Conservation (phyloP, 2,797 vertebrate species). For the Microctenopoma lineatum region DNA sequence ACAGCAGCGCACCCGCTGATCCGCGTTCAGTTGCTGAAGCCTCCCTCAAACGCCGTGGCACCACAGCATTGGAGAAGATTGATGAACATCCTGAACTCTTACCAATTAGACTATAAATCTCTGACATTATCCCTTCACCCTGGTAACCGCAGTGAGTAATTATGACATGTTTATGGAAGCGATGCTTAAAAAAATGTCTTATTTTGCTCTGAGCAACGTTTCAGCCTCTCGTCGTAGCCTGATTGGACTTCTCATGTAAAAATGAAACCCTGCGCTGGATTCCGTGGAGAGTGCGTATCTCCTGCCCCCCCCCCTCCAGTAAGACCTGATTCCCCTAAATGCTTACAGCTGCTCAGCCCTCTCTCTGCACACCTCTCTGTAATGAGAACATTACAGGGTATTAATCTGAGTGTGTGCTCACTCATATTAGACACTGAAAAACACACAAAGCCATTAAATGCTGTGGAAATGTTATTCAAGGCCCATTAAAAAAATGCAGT, state of each 20-base stretch:
- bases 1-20: conserved; percentile 69
- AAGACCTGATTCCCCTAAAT: conserved; percentile 39
- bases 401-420: conserved; percentile 67
- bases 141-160: conserved; percentile 75
- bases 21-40: conserved; percentile 65
- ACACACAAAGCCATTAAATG: conserved; percentile 60
- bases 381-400: conserved; percentile 68
- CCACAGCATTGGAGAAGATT: conserved; percentile 65
- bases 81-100: conserved; percentile 75
- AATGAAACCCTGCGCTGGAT: conserved; percentile 14
- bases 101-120: conserved; percentile 78
- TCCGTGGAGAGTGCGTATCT: conserved; percentile 28
- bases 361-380: conserved; percentile 25
- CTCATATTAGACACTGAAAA: conserved; percentile 63
- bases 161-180: conserved; percentile 79
- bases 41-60: conserved; percentile 65
- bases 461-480: conserved; percentile 56
- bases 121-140: conserved; percentile 76
- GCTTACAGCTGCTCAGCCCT: conserved; percentile 29
- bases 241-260: conserved; percentile 55
- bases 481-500: conserved; percentile 56
- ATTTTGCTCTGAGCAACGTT: conserved; percentile 65
- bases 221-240: conserved; percentile 47
- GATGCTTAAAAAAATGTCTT: conserved; percentile 70
- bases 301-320: conserved; percentile 9